Evolutionary conservation across 2,113 vertebrate species (phyloP).

Genomic region (Salminus brasiliensis): DNA sequence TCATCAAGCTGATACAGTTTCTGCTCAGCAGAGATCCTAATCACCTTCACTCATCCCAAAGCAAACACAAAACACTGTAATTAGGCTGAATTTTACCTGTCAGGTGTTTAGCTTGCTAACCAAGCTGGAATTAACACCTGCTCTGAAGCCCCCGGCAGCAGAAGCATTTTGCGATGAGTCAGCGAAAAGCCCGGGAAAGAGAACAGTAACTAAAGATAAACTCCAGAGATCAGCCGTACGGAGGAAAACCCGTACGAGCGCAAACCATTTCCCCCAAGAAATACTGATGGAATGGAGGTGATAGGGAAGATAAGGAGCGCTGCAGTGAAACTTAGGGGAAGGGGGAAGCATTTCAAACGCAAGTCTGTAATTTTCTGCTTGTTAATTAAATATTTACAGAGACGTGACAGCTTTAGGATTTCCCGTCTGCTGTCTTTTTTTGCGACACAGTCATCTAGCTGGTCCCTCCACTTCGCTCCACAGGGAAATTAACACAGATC

Average conservation of each 20-base stretch:
- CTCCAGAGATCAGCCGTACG: too few species aligned
- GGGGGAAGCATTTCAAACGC: not conserved
- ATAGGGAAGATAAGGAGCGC: not conserved
- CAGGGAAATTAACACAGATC: not conserved
- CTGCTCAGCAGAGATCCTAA: not conserved
- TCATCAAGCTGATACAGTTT: not conserved
- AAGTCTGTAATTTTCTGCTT: not conserved
- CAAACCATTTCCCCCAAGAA: not conserved
- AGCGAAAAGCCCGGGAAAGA: not conserved
- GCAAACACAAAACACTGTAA: not conserved
- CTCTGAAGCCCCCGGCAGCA: not conserved
- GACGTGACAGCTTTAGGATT: not conserved
- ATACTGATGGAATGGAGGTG: not conserved
- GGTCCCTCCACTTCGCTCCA: not conserved
- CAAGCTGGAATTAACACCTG: slow-evolving; percentile 8
- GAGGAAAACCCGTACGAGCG: not conserved
- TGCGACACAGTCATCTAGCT: not conserved
- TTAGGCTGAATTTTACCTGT: slow-evolving; percentile 30
- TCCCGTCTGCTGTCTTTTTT: not conserved
- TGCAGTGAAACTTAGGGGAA: not conserved
- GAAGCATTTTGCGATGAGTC: not conserved
- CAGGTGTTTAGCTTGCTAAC: not conserved
- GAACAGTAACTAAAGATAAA: too few species aligned
- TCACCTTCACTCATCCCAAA: slow-evolving; percentile 6
- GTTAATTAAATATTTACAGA: not conserved